Evolutionary conservation across 2,797 vertebrate species (phyloP).

Genomic region (Spheniscus humboldti): DNA sequence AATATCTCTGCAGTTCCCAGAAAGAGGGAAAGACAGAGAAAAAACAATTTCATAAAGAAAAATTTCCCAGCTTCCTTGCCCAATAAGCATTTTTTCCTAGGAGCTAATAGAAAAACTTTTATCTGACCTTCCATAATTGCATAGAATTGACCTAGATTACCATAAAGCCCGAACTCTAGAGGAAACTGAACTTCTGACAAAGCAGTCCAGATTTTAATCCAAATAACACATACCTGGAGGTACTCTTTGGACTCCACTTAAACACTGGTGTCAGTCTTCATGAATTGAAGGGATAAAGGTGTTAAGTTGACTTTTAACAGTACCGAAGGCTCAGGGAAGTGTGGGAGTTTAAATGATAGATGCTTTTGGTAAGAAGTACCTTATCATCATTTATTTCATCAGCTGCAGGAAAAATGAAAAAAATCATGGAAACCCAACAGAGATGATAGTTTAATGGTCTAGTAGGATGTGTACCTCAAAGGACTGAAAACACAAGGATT

Average conservation of each 20-base stretch:
- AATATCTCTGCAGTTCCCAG: background rate
- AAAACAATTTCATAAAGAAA: background rate
- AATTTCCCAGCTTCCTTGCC: background rate
- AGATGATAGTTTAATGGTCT: background rate
- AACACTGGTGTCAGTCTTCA: background rate
- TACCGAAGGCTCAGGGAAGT: background rate
- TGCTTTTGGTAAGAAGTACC: background rate
- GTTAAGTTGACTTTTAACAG: background rate
- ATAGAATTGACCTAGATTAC: background rate
- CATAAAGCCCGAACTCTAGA: background rate
- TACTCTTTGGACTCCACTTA: background rate
- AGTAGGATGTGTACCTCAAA: background rate
- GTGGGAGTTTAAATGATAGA: background rate
- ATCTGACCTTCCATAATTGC: background rate
- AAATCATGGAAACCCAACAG: background rate
- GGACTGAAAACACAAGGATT: background rate
- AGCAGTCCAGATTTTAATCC: background rate
- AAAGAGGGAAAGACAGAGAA: background rate
- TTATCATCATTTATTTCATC: background rate
- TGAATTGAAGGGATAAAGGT: background rate
- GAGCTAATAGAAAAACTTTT: background rate
- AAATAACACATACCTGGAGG: background rate
- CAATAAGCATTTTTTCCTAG: background rate
- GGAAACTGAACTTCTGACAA: background rate
- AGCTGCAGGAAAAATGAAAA: background rate